These are phyloP conservation scores for Rostratula benghalensis DNA, from an alignment of 2,113 vertebrate species.

Conservation along the genomic window DNA sequence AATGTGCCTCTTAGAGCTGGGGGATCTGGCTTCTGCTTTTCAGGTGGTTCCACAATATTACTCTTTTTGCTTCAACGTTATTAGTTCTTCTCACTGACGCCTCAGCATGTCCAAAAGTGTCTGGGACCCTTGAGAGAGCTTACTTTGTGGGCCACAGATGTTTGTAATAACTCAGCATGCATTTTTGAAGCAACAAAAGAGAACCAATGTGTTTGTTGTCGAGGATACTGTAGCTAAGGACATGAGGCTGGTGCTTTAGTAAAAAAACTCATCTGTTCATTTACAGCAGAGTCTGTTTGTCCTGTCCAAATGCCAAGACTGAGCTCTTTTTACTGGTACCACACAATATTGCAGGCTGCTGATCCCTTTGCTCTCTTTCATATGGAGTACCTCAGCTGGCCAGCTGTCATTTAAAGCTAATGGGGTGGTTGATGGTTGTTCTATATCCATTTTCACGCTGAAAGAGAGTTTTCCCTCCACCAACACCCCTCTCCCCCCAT, in stretches of 20 bases:
- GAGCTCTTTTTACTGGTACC: background rate
- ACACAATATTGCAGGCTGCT: background rate
- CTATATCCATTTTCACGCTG: background rate
- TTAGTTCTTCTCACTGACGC: background rate
- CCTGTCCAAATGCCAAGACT: background rate
- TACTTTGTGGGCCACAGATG: background rate
- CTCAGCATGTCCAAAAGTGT: background rate
- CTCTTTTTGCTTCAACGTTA: background rate
- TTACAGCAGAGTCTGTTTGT: background rate
- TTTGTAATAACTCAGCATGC: background rate
- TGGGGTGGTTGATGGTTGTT: background rate
- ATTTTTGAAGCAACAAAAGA: conserved; percentile 3
- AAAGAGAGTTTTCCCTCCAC: background rate
- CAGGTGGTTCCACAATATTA: background rate
- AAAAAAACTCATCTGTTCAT: background rate
- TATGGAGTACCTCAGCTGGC: background rate
- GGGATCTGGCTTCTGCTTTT: background rate
- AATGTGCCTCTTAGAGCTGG: background rate
- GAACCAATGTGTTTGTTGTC: background rate
- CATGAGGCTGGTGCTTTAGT: background rate
- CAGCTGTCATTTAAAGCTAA: background rate
- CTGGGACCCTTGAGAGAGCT: background rate
- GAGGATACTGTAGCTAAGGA: background rate
- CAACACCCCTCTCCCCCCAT: background rate
- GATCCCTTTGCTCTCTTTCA: background rate